A percentile compares a stretch with the other conserved stretches of the same genome.
Evolutionary conservation across 2,888 invertebrate species (phyloP).

Genomic region (Brachyptera risi): DNA sequence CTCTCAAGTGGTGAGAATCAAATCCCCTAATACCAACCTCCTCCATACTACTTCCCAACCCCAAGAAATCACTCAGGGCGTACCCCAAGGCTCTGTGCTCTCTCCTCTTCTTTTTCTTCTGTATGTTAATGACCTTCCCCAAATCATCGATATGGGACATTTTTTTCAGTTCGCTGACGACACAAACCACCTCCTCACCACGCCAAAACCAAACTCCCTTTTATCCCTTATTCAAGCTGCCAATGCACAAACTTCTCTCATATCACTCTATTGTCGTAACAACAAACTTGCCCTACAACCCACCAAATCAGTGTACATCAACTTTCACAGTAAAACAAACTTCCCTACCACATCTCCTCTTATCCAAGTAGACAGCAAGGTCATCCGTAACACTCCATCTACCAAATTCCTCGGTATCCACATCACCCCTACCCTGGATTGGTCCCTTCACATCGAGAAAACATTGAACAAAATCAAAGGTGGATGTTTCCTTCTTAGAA

Average conservation of each 20-base stretch:
- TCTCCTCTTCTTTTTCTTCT: too few species aligned
- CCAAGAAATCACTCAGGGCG: too few species aligned
- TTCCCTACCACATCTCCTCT: background rate
- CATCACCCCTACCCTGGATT: too few species aligned
- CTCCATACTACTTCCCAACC: too few species aligned
- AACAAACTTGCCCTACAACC: background rate
- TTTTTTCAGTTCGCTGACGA: too few species aligned
- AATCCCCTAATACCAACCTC: too few species aligned
- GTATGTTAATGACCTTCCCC: too few species aligned
- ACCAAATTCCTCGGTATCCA: background rate
- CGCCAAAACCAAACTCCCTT: background rate
- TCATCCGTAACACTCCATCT: background rate
- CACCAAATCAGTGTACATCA: background rate
- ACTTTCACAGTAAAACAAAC: background rate
- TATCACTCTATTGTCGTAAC: background rate
- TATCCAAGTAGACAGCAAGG: background rate
- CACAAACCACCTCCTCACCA: background rate
- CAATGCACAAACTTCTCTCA: background rate
- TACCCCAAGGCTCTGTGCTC: background rate
- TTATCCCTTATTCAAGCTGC: background rate
- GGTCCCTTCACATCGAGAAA: too few species aligned
- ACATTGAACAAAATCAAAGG: background rate
- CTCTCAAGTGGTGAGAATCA: too few species aligned
- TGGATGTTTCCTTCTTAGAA: background rate
- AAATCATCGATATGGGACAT: too few species aligned